phyloP scores from a whole-genome alignment of 2,113 vertebrate genomes.

The Excalfactoria chinensis region DNA sequence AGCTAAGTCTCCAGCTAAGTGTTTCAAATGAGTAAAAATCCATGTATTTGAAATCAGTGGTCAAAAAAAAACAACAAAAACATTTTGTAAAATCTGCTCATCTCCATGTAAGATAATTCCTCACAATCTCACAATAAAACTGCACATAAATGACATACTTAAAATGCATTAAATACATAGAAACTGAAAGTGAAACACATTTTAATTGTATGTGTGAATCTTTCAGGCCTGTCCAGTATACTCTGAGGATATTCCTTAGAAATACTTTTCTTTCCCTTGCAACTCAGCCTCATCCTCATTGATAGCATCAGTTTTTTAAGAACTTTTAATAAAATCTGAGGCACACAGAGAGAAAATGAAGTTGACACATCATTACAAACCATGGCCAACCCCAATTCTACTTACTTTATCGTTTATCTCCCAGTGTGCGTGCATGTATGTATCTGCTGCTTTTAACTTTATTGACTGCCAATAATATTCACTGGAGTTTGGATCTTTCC shows the following conservation, averaged over 20 bases:
- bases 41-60: background rate
- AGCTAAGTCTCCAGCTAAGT: background rate
- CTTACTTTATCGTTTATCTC: conserved; percentile 23
- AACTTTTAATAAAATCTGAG: background rate
- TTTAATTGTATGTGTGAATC: background rate
- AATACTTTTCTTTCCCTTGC: background rate
- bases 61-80: background rate
- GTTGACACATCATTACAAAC: conserved; percentile 46
- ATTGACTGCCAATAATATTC: conserved; percentile 40
- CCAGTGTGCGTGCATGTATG: background rate
- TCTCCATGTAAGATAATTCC: background rate
- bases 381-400: background rate
- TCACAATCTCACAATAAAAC: background rate
- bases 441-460: conserved; percentile 23
- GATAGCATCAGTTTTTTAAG: conserved; percentile 9
- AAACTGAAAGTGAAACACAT: background rate
- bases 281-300: background rate
- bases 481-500: background rate
- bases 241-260: conserved; percentile 16
- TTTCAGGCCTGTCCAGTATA: background rate
- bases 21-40: background rate
- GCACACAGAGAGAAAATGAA: conserved; percentile 1
- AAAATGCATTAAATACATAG: background rate
- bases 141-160: background rate
- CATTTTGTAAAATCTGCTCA: background rate